Conservation (phyloP, 2,797 vertebrate genomes). For the Mormyrus proboscirostris region DNA sequence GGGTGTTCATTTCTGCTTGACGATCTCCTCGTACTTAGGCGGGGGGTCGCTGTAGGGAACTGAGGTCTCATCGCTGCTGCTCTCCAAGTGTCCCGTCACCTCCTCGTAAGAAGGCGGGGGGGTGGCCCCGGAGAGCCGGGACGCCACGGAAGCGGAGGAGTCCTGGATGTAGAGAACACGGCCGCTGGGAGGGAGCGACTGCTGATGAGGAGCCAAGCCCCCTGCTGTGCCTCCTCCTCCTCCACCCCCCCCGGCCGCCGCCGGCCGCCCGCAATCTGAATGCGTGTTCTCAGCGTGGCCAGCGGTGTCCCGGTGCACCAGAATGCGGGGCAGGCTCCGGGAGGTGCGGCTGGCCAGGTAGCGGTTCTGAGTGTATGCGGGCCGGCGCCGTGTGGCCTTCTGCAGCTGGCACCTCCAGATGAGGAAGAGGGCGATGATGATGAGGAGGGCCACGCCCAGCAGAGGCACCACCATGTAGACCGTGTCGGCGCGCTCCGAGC, state of each 20-base stretch:
- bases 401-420: constrained; percentile 85
- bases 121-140: constrained; percentile 71
- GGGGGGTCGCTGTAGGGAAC: constrained; percentile 71
- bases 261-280: constrained; percentile 42
- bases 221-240: not conserved
- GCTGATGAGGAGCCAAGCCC: constrained; percentile 33
- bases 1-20: constrained; percentile 53
- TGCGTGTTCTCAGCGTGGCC: constrained; percentile 49
- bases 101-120: constrained; percentile 82
- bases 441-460: constrained; percentile 74
- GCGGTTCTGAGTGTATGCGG: constrained; percentile 74
- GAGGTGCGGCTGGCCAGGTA: constrained; percentile 68
- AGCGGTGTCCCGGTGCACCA: constrained; percentile 67
- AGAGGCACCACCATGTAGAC: constrained; percentile 79
- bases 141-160: constrained; percentile 58
- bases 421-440: constrained; percentile 80
- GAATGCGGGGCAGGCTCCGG: constrained; percentile 71
- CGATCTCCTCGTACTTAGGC: constrained; percentile 80
- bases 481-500: constrained; percentile 61
- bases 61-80: constrained; percentile 67
- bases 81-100: constrained; percentile 73
- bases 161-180: constrained; percentile 64
- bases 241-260: constrained; percentile 42
- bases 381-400: constrained; percentile 73
- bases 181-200: constrained; percentile 48